Conservation (phyloP, 2,797 vertebrate genomes). For the Bucorvus abyssinicus region DNA sequence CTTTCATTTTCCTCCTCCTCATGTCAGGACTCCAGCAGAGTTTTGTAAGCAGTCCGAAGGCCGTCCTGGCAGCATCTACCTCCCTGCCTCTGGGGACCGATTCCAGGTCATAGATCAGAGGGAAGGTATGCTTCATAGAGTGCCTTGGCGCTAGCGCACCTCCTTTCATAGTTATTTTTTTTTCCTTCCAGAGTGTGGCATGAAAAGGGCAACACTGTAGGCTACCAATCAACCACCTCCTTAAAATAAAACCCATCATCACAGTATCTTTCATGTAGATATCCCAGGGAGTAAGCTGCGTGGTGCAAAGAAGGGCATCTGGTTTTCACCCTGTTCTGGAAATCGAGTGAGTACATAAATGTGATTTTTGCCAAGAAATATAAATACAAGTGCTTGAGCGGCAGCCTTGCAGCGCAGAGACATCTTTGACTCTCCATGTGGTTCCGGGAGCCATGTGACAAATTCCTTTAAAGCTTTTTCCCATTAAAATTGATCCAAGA, state of each 20-base stretch:
- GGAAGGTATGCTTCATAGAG: constrained; percentile 46
- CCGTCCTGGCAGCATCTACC: constrained; percentile 42
- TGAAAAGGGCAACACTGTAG: constrained; percentile 54
- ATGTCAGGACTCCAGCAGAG: constrained; percentile 63
- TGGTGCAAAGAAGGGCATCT: constrained; percentile 53
- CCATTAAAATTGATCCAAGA: constrained; percentile 21
- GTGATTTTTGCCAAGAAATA: constrained; percentile 26
- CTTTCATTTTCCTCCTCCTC: constrained; percentile 63
- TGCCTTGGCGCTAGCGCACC: background rate
- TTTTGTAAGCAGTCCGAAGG: constrained; percentile 51
- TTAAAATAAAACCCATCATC: constrained; percentile 58
- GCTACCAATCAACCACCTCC: constrained; percentile 53
- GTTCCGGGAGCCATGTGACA: constrained; percentile 18
- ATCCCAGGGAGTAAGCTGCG: constrained; percentile 31
- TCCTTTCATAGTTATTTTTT: constrained; percentile 34
- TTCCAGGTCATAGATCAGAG: constrained; percentile 64
- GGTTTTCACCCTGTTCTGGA: constrained; percentile 59
- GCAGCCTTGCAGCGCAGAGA: background rate
- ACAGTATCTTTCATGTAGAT: constrained; percentile 45
- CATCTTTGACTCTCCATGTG: constrained; percentile 12
- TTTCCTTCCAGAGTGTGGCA: constrained; percentile 31
- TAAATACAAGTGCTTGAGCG: constrained; percentile 11
- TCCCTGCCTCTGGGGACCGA: constrained; percentile 43
- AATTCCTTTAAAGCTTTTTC: constrained; percentile 22
- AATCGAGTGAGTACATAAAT: constrained; percentile 26